phyloP scores from a whole-genome alignment of 2,113 vertebrate species.

The Periophthalmus modestus region DNA sequence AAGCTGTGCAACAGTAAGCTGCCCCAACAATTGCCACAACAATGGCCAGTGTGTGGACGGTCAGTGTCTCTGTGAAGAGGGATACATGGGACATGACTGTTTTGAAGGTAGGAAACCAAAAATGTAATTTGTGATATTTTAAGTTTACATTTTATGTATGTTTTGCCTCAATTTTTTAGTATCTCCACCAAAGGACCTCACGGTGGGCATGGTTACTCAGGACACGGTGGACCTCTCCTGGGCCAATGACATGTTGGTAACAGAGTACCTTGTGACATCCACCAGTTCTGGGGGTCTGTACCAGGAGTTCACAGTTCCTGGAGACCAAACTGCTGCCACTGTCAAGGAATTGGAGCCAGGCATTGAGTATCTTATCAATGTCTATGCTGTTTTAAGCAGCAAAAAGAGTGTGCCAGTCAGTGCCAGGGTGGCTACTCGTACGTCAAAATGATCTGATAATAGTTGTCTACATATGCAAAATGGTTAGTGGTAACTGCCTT shows the following conservation, averaged over 20 bases:
- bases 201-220: slow-evolving; percentile 82
- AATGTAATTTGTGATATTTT: slow-evolving; percentile 18
- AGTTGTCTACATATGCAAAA: background rate
- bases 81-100: slow-evolving; percentile 75
- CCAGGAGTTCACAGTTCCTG: slow-evolving; percentile 85
- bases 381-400: slow-evolving; percentile 91
- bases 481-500: background rate
- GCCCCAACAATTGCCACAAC: slow-evolving; percentile 72
- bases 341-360: slow-evolving; percentile 90
- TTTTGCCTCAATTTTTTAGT: slow-evolving; percentile 72
- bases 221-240: slow-evolving; percentile 88
- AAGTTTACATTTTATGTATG: slow-evolving; percentile 11
- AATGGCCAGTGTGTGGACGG: slow-evolving; percentile 71
- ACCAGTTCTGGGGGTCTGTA: slow-evolving; percentile 83
- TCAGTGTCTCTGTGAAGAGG: slow-evolving; percentile 74
- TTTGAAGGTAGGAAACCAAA: slow-evolving; percentile 69
- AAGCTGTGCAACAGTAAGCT: slow-evolving; percentile 80
- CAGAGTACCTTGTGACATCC: slow-evolving; percentile 85
- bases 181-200: slow-evolving; percentile 88
- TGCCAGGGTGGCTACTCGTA: slow-evolving; percentile 89
- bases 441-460: slow-evolving; percentile 31
- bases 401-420: slow-evolving; percentile 91
- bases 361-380: slow-evolving; percentile 89
- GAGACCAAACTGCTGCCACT: slow-evolving; percentile 82
- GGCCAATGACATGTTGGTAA: slow-evolving; percentile 90